Base-by-base conservation (phyloP, 2,888 invertebrate genomes). In the Anthoptus insignis region DNA sequence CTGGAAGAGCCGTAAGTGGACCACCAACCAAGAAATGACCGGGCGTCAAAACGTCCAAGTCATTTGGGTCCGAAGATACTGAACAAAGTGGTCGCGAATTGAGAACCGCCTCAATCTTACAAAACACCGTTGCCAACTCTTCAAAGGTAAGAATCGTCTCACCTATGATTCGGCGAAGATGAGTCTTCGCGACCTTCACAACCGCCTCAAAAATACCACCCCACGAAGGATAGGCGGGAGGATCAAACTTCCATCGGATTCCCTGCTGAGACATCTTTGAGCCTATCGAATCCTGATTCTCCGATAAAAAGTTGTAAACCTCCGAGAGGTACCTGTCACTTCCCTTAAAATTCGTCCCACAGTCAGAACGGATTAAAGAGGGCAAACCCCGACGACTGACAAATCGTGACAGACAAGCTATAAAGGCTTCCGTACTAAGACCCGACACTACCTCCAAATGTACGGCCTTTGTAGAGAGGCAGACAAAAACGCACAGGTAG, bases 161-260 rank as follows among this genome's bases (percentile, higher is more conserved):
- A 22, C 65, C 67, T 1, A 65, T 54, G 1, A 58, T 60, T 4
- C 66, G 64, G 16, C 39, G 66, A 8, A 73, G 37, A 50, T 68
- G 67, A 11, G 54, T 32, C 59, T 73, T 73, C 1, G 67, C 59
- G 2, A 66, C 65, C 56, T 72, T 74, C 8, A 72, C 64, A 0
- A 47, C 67, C 19, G 60, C 60, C 32, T 74, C 72, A 22, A 54
- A 69, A 3, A 73, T 47, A n/a, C 70, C 70, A 2, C 70, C 54
- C 54, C 54, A 56, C 19, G 54, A 56, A 21, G 54, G 54, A 16
- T 39, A 56, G 14, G 39, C 54, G 2, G 54, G 54, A 16, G 54
- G 54, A 39, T 56, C 54, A 56, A 56, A 56, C 22, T 56, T 56
- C 54, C 39, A 56, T 24, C 39, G 22, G 14, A 54, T 54, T 6